Base-by-base conservation (phyloP, 2,797 vertebrate species). In the Bovichtus variegatus region DNA sequence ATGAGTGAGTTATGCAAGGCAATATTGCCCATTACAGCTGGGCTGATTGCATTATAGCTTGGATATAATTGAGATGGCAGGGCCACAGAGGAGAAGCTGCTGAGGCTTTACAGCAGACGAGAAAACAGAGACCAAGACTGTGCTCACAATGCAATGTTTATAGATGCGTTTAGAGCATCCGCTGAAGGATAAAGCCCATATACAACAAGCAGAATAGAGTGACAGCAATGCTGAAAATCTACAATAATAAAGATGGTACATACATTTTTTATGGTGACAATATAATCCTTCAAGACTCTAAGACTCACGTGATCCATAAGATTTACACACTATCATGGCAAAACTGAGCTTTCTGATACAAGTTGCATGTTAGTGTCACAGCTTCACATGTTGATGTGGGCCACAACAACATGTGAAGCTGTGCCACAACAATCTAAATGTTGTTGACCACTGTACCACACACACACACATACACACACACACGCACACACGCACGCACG, bases 31-130 rank as follows among this genome's bases (percentile, higher is more conserved):
- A 87, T 89, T 87, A 84, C 75, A 59, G 69, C 74, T 44, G 19
- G 51, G 84, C 61, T 89, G 89, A 88, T 91, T 91, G 79, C 81
- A 83, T 88, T 87, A 91, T 71, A 57, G 71, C 76, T 67, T 38
- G 55, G 58, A 61, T 74, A 70, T 89, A 87, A 88, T 85, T 81
- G 85, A 89, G 80, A 86, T 78, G 83, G 75, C 44, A 73, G 67
- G 77, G 46, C 65, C 64, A 47, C 60, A 73, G 60, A 53, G 63
- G 59, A 76, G 71, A 74, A 19, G 53, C 23, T 76, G 63, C 80
- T 43, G 66, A 78, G 31, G 55, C 62, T 4, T 67, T 34, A 74
- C 53, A 54, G 8, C 27, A 71, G 59, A 74, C 54, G 19, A 40
- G 34, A 21, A 16, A 57, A 43, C 38, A 46, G 21, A 51, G 57